phyloP scores from a whole-genome alignment of 2,888 invertebrate genomes.

The Tetanocera ferruginea region DNA sequence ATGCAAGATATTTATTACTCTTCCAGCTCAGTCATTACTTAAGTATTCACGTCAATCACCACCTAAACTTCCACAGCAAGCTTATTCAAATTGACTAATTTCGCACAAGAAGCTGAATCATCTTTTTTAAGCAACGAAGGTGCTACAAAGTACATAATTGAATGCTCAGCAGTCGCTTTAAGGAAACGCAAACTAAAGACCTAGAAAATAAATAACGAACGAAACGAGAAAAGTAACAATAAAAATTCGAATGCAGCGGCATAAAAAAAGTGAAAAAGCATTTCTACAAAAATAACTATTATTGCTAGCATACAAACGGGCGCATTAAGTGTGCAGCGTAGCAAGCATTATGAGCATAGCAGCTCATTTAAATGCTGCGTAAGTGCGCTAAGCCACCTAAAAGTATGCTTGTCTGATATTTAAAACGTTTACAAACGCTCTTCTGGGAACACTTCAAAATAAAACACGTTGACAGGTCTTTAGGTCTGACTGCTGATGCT shows the following conservation, averaged over 20 bases:
- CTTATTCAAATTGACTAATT: too few relatives aligned
- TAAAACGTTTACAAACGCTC: conserved; percentile 3
- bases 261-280: not conserved
- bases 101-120: too few relatives aligned
- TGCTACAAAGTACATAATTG: not conserved
- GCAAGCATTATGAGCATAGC: not conserved
- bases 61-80: too few relatives aligned
- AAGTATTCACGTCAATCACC: too few relatives aligned
- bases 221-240: not conserved
- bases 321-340: not conserved
- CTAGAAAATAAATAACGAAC: not conserved
- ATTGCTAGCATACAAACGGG: conserved; percentile 1
- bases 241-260: not conserved
- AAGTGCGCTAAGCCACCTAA: conserved; percentile 30
- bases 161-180: not conserved
- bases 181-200: not conserved
- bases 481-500: not conserved
- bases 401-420: conserved; percentile 29
- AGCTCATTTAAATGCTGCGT: not conserved
- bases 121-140: too few relatives aligned
- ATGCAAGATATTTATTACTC: too few relatives aligned
- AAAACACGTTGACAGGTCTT: not conserved
- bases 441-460: not conserved
- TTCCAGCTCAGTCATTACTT: too few relatives aligned
- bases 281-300: not conserved